phyloP scores from a whole-genome alignment of 2,797 vertebrate genomes.

The Alca torda region DNA sequence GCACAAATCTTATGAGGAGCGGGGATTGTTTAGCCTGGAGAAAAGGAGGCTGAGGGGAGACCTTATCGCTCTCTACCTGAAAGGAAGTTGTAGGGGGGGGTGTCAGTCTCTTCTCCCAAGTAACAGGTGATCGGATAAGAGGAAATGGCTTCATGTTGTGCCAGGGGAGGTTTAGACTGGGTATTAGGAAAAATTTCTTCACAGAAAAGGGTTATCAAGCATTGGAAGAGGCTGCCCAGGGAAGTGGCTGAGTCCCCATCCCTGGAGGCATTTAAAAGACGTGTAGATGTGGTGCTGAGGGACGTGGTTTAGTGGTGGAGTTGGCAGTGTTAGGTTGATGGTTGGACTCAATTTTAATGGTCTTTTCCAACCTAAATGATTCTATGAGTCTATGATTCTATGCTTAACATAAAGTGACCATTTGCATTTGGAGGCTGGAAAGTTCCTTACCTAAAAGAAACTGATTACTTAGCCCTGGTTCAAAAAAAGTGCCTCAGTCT shows the following conservation, averaged over 20 bases:
- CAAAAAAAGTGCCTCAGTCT: neutral
- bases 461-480: neutral
- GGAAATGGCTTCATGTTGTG: neutral
- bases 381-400: neutral
- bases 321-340: neutral
- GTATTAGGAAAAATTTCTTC: neutral
- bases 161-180: neutral
- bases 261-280: neutral
- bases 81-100: neutral
- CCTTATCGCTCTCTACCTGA: neutral
- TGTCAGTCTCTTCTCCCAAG: neutral
- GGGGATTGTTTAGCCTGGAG: neutral
- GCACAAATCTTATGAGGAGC: neutral
- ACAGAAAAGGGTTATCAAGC: neutral
- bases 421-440: neutral
- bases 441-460: neutral
- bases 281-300: accelerated
- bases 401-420: neutral
- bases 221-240: neutral
- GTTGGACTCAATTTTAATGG: neutral
- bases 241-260: neutral
- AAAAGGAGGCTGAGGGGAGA: neutral
- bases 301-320: neutral
- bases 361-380: neutral
- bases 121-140: neutral